A percentile compares a stretch with the other conserved stretches of the same genome.
phyloP scores from a whole-genome alignment of 2,888 invertebrate genomes.

The Leptura quadrifasciata region DNA sequence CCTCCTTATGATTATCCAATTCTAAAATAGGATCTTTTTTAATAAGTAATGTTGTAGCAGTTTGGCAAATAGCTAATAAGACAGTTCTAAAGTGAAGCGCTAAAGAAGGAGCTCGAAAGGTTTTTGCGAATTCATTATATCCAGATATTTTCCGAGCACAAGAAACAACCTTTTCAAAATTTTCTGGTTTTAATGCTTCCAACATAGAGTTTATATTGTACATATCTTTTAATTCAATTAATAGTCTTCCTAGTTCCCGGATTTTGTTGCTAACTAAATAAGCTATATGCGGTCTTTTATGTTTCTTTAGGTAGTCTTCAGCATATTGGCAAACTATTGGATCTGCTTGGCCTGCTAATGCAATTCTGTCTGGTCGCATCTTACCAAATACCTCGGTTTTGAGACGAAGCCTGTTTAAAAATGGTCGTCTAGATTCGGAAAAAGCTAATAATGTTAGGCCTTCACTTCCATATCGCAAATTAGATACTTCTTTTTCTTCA shows the following conservation, averaged over 20 bases:
- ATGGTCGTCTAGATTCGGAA: background rate
- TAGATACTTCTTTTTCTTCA: no score
- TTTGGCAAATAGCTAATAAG: conserved; percentile 1
- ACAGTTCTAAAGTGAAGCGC: conserved; percentile 45
- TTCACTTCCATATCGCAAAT: no score
- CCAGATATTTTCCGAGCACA: background rate
- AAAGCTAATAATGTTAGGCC: background rate
- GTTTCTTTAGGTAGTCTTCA: no score
- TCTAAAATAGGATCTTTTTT: background rate
- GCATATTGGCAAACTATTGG: no score
- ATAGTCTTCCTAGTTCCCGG: background rate
- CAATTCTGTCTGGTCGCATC: no score
- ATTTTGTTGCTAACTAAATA: conserved; percentile 1
- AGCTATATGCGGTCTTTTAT: no score
- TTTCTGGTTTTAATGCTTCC: conserved; percentile 32
- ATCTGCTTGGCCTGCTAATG: no score
- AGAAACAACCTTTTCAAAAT: background rate
- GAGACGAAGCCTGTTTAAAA: background rate
- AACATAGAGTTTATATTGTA: background rate
- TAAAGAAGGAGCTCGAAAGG: conserved; percentile 52
- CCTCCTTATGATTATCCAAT: background rate
- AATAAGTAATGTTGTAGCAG: background rate
- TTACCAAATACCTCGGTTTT: background rate
- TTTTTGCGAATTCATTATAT: background rate
- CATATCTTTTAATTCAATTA: conserved; percentile 13